Evolutionary conservation across 2,113 vertebrate genomes (phyloP), one percentile per base, ranked within the genome.

Genomic region (Taurulus bubalis): DNA sequence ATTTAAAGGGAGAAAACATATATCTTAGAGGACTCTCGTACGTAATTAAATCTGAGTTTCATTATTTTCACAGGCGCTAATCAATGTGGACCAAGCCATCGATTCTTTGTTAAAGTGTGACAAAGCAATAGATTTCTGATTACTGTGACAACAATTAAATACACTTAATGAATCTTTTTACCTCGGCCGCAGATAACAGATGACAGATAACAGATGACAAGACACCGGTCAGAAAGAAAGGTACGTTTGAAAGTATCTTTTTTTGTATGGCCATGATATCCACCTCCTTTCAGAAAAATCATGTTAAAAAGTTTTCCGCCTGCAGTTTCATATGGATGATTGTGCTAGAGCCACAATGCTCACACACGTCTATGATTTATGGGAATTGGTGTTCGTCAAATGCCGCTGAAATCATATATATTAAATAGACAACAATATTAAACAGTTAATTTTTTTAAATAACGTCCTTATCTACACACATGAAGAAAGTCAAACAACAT

Each of bases 71-170:
- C 64, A 70, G 71, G 58, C 30, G 60, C 63, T 68, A 72, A 89
- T 87, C 81, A 80, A 63, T 63, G 71, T 56, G 56, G 60, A 53
- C 38, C 64, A 36, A 49, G 66, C 71, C 3, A 51, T 68, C 42
- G 49, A 89, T 88, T 88, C 67, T 85, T 85, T 82, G 69, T 85
- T 75, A 70, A 78, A 78, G 60, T 72, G 71, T 55, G 64, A 75
- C 83, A 84, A 73, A 84, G 72, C 40, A n/a, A 68, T 62, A 7
- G 73, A 82, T 82, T 86, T 77, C 51, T 80, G 58, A 79, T 84
- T 79, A 83, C 79, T 20, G 30, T 71, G 82, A 71, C 42, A 55
- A 74, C 47, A 71, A 24, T 58, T 72, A 63, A 47, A 71, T 63
- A 60, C 8, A 16, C 28, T 5, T 32, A 42, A 68, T 69, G 11